phyloP scores from a whole-genome alignment of 2,888 invertebrate species.

The Pseudoips prasinana region DNA sequence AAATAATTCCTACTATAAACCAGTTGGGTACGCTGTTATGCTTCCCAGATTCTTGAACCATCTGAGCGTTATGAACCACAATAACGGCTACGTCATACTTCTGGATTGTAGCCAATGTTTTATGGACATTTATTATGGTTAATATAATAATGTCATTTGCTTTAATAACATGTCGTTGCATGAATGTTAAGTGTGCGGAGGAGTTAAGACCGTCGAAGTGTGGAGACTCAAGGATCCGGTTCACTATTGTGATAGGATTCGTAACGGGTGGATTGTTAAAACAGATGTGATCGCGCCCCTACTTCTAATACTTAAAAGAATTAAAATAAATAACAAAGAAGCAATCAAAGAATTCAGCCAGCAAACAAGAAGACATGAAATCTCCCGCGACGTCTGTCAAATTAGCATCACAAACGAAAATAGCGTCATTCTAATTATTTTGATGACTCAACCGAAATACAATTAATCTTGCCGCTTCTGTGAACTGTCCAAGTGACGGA shows the following conservation, averaged over 20 bases:
- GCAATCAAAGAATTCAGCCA: constrained; percentile 67
- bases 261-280: constrained; percentile 26
- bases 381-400: constrained; percentile 82
- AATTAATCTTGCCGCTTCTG: constrained; percentile 81
- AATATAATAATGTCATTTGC: constrained; percentile 44
- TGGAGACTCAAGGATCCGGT: constrained; percentile 19
- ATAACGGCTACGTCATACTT: constrained; percentile 54
- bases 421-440: constrained; percentile 82
- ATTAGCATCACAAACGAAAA: constrained; percentile 81
- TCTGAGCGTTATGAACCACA: constrained; percentile 45
- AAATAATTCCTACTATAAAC: constrained; percentile 77
- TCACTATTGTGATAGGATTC: constrained; percentile 25
- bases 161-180: constrained; percentile 36
- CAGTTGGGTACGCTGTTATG: constrained; percentile 54
- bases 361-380: constrained; percentile 68
- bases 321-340: constrained; percentile 60
- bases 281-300: constrained; percentile 37
- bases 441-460: constrained; percentile 82
- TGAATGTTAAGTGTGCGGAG: constrained; percentile 12
- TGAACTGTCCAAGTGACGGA: constrained; percentile 80
- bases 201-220: constrained; percentile 7
- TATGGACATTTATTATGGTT: constrained; percentile 58
- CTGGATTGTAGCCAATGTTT: constrained; percentile 69
- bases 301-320: constrained; percentile 37
- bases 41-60: constrained; percentile 57